Conservation (phyloP, 2,113 vertebrate species). For the Coreoperca whiteheadi region DNA sequence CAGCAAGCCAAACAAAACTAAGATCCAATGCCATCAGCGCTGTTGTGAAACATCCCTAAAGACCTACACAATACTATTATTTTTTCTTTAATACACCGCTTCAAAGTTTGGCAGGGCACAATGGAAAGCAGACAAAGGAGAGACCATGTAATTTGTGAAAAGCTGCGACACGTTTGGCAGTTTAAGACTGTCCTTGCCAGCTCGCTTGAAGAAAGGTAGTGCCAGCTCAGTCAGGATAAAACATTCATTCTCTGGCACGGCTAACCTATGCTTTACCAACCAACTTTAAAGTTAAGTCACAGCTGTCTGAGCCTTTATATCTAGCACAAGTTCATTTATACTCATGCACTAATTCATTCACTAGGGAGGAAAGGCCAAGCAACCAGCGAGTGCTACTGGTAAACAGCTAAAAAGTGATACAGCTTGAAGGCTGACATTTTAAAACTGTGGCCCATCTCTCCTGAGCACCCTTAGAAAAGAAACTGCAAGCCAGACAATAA, state of each 20-base stretch:
- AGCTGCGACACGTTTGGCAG: conserved; percentile 22
- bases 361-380: not conserved
- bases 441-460: conserved; percentile 62
- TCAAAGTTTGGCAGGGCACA: conserved; percentile 20
- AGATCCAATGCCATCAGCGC: conserved; percentile 26
- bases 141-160: conserved; percentile 31
- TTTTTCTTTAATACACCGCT: conserved; percentile 30
- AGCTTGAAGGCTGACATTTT: conserved; percentile 66
- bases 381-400: not conserved
- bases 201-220: not conserved
- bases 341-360: conserved; percentile 26
- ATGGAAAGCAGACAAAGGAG: conserved; percentile 20
- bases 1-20: conserved; percentile 29
- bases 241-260: not conserved
- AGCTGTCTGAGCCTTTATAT: not conserved
- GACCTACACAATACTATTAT: conserved; percentile 12
- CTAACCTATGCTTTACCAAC: conserved; percentile 28
- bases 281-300: conserved; percentile 20
- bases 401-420: conserved; percentile 42
- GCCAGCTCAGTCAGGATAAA: conserved; percentile 34
- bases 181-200: conserved; percentile 6
- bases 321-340: not conserved
- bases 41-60: conserved; percentile 47
- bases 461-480: conserved; percentile 60
- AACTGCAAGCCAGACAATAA: conserved; percentile 74